These are phyloP conservation scores for Pogonognathellus flavescens DNA, from an alignment of 1,140 invertebrate species.

Conservation along the genomic window DNA sequence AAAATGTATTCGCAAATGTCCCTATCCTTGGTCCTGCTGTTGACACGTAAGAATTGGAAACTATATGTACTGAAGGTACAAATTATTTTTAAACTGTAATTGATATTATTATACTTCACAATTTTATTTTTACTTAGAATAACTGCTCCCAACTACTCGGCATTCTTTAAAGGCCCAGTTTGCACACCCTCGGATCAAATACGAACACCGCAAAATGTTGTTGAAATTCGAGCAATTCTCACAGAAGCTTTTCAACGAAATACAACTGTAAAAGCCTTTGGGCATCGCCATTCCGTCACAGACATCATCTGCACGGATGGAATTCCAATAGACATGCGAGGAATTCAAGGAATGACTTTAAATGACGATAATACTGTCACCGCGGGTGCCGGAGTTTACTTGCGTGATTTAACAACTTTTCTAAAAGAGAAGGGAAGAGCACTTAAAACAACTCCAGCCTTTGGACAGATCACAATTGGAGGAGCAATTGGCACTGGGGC, in stretches of 20 bases:
- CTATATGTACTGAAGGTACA: too few species aligned
- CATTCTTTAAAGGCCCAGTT: background rate
- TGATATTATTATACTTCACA: too few species aligned
- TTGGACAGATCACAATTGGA: constrained; percentile 36
- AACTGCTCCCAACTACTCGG: background rate
- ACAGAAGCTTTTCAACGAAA: background rate
- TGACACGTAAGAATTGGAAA: too few species aligned
- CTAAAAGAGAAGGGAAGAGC: background rate
- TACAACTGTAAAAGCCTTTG: too few species aligned
- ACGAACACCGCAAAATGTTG: background rate
- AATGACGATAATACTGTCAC: constrained; percentile 13
- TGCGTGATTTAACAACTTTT: background rate
- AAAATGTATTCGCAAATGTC: too few species aligned
- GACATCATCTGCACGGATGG: constrained; percentile 42
- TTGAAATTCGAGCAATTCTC: background rate
- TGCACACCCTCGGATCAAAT: background rate
- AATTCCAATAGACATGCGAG: constrained; percentile 25
- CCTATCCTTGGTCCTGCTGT: too few species aligned
- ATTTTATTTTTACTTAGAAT: too few species aligned
- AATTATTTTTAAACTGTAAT: too few species aligned
- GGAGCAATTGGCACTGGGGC: too few species aligned
- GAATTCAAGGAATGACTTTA: background rate
- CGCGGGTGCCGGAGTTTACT: background rate
- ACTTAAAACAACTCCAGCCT: background rate
- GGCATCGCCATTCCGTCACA: background rate